Evolutionary conservation across 2,888 invertebrate genomes (phyloP).

Genomic region (Philhelius pedissequus): DNA sequence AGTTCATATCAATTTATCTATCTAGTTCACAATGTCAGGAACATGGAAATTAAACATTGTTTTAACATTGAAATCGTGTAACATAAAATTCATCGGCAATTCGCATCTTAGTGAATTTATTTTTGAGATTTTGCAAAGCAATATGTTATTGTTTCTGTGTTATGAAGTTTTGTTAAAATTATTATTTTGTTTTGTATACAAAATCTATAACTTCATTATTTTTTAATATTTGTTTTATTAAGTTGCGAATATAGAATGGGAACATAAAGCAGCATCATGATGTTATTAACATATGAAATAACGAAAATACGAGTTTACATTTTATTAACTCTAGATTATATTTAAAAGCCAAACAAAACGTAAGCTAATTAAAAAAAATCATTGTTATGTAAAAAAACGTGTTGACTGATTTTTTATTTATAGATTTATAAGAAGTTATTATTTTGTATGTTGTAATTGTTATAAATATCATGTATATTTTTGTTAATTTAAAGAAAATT

Average conservation of each 20-base stretch:
- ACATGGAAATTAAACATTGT: neutral
- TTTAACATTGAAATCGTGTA: neutral
- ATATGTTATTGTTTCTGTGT: neutral
- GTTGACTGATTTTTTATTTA: slow-evolving; percentile 63
- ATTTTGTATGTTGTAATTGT: slow-evolving; percentile 39
- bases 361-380: slow-evolving; percentile 31
- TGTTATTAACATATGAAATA: slow-evolving; percentile 14
- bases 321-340: slow-evolving; percentile 10
- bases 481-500: slow-evolving; percentile 34
- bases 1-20: no score
- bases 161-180: neutral
- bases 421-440: slow-evolving; percentile 54
- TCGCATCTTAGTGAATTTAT: neutral
- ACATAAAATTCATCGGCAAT: neutral
- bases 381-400: slow-evolving; percentile 37
- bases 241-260: neutral
- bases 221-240: neutral
- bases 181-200: neutral
- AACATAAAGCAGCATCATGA: slow-evolving; percentile 2
- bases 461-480: slow-evolving; percentile 35
- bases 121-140: neutral
- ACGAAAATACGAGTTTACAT: neutral
- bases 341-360: slow-evolving; percentile 28
- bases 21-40: no score
- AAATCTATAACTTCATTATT: neutral